A percentile compares a stretch with the other conserved stretches of the same genome.
Evolutionary conservation across 2,113 vertebrate species (phyloP).

Genomic region (Parotia lawesii): DNA sequence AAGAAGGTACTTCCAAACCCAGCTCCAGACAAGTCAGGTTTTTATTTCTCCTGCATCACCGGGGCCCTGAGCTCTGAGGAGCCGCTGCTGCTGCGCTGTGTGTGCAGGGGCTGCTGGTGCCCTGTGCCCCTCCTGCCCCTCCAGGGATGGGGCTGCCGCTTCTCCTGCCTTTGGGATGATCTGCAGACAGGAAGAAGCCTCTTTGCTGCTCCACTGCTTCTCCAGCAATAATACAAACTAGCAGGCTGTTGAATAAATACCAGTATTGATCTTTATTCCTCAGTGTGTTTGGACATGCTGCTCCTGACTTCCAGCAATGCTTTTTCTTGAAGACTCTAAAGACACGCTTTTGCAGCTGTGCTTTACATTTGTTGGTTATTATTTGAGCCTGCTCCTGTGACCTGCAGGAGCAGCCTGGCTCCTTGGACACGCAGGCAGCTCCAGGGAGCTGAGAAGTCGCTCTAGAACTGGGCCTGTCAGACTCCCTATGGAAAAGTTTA

Average conservation of each 20-base stretch:
- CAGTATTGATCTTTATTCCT: neutral
- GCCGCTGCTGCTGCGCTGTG: neutral
- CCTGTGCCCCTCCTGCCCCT: neutral
- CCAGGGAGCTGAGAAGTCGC: neutral
- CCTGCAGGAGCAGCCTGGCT: neutral
- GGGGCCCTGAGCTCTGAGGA: neutral
- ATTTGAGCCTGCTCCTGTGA: neutral
- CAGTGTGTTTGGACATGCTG: neutral
- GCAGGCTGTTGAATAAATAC: neutral
- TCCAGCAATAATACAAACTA: neutral
- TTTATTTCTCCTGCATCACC: neutral
- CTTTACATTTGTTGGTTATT: neutral
- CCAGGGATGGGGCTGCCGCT: neutral
- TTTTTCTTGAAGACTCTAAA: neutral
- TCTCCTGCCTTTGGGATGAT: neutral
- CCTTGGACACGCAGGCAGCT: neutral
- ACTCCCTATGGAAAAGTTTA: neutral
- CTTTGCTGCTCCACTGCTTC: neutral
- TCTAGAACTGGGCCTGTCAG: neutral
- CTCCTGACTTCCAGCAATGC: neutral
- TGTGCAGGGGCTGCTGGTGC: neutral
- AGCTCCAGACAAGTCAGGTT: neutral
- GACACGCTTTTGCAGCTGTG: rapidly evolving
- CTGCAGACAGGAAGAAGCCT: neutral
- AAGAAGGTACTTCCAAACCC: neutral